These are phyloP conservation scores for Physocephala rufipes DNA, from an alignment of 2,888 invertebrate genomes.

Conservation along the genomic window DNA sequence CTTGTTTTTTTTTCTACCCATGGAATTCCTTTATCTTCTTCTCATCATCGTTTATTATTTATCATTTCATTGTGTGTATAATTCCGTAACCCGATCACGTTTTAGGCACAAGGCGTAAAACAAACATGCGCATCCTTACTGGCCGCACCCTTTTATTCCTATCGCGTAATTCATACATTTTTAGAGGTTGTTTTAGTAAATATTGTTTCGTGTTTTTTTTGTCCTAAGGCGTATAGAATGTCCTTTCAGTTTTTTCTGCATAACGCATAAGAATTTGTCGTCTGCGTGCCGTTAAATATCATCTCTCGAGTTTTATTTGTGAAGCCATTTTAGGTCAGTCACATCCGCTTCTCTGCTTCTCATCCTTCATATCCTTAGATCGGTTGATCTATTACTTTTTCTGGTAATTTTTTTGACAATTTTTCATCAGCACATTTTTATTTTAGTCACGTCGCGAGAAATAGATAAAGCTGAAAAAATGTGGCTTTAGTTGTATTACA, in stretches of 20 bases:
- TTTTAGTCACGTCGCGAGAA: conserved; percentile 15
- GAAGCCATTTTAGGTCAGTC: neutral
- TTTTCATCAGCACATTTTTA: conserved; percentile 8
- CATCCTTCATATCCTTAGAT: neutral
- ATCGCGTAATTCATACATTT: too few species aligned
- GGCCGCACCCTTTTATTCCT: too few species aligned
- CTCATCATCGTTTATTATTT: conserved; percentile 17
- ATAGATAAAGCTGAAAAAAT: too few species aligned
- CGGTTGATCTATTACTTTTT: too few species aligned
- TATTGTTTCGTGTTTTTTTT: neutral
- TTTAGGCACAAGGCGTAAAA: neutral
- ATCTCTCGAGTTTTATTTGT: conserved; percentile 9
- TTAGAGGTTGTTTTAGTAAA: neutral
- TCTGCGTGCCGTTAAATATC: conserved; percentile 7
- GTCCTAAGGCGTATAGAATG: neutral
- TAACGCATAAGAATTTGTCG: conserved; percentile 8
- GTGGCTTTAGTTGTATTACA: too few species aligned
- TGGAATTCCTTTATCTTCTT: conserved; percentile 9
- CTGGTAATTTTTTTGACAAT: neutral
- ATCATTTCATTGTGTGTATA: conserved; percentile 11
- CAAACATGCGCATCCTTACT: neutral
- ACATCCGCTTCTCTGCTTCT: neutral
- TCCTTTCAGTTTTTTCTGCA: neutral
- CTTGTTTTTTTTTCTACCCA: neutral
- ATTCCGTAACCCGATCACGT: conserved; percentile 29